Evolutionary conservation across 2,888 invertebrate genomes (phyloP), one percentile per base, ranked within the genome.

Genomic region (Agonopterix subpropinquella): DNA sequence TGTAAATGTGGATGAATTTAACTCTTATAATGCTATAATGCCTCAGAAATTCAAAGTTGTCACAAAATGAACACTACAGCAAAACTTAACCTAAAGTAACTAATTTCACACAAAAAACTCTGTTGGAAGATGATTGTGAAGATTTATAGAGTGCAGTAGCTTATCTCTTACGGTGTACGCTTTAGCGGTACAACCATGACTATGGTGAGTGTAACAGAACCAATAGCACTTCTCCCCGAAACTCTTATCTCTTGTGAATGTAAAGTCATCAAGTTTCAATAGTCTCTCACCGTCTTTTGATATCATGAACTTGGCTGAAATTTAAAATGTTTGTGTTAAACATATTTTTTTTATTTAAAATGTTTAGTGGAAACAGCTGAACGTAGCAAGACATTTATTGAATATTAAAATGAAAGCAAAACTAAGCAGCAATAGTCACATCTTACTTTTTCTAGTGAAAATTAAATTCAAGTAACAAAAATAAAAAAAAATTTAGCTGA

Each of bases 271-370:
- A 0, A 85, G 73, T 51, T 81, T 86, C 70, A 89, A 72, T 45
- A 89, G 63, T 44, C 74, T 73, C 58, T 82, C 84, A 11, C 88
- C 88, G 43, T 75, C 73, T 36, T 75, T 73, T 49, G 88, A 86
- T 51, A 74, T 71, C 86, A 89, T 86, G 65, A 87, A 81, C 56
- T 73, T 74, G 10, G 80, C 88, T 89, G 80, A 47, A 87, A 83
- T 43, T 11, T 8, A 7, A 49, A 45, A 49, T 39, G 48, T 15
- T 18, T 41, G 44, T 50, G 41, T 46, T 28, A 45, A 47, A 41
- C 3, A 2, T 15, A 2, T 18, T 39, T 39, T 28, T 11, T 47
- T 39, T 10, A 39, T 28, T 7, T 5, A 7, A 28, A 28, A 28
- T 5, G 5, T 28, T 28, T 7, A 28, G 5, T 7, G 1, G 5